These are phyloP conservation scores for Antechinus flavipes DNA, from an alignment of 2,113 vertebrate species.

Conservation along the genomic window DNA sequence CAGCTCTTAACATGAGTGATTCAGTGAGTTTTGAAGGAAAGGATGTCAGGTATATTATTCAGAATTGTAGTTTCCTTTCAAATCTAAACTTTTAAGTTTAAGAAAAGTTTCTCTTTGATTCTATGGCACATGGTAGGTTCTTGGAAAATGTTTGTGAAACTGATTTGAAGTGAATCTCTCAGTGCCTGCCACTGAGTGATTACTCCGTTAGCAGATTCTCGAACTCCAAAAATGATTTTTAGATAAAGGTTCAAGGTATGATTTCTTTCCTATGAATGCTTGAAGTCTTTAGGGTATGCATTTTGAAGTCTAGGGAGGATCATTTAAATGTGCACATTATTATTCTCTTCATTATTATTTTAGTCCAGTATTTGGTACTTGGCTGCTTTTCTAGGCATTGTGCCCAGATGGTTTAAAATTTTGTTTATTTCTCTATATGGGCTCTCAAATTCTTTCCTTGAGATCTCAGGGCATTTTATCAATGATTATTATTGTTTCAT, in stretches of 20 bases:
- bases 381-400: conserved; percentile 5
- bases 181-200: no score
- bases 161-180: not conserved
- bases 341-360: not conserved
- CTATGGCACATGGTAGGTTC: not conserved
- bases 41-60: not conserved
- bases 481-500: not conserved
- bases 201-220: not conserved
- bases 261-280: not conserved
- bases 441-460: not conserved
- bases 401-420: conserved; percentile 3
- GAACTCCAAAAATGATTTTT: not conserved
- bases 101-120: not conserved
- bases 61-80: not conserved
- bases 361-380: not conserved
- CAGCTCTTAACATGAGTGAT: not conserved
- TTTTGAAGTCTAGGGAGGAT: not conserved
- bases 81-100: not conserved
- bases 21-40: not conserved
- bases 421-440: not conserved
- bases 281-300: not conserved
- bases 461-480: conserved; percentile 12
- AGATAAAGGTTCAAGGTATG: not conserved
- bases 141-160: not conserved
- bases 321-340: not conserved